These are phyloP conservation scores for Andricus grossulariae DNA, from an alignment of 1,140 invertebrate genomes.

Conservation along the genomic window DNA sequence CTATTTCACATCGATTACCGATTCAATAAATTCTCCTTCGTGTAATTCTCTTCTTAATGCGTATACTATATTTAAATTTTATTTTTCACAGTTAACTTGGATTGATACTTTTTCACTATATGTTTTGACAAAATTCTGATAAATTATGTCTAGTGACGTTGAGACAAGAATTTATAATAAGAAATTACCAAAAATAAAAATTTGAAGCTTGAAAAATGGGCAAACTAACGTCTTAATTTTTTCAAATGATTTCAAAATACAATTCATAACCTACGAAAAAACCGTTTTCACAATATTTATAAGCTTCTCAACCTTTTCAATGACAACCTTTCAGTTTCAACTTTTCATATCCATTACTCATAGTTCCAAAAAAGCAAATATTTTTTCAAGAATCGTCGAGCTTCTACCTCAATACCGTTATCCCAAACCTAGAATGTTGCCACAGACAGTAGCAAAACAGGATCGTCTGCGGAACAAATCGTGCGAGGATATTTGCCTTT, in stretches of 20 bases:
- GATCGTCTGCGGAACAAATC: constrained; percentile 40
- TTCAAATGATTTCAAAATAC: too few species aligned
- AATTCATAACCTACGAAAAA: too few species aligned
- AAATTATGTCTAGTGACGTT: too few species aligned
- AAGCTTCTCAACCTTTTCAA: neutral
- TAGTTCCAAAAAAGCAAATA: constrained; percentile 9
- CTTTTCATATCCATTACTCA: neutral
- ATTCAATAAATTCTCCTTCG: constrained; percentile 10
- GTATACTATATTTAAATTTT: neutral
- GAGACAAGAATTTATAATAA: too few species aligned
- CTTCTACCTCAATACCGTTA: neutral
- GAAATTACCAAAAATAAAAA: too few species aligned
- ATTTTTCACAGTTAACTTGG: neutral
- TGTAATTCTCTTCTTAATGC: constrained; percentile 20
- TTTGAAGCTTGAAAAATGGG: too few species aligned
- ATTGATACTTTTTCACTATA: too few species aligned
- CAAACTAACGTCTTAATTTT: too few species aligned
- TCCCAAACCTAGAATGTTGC: neutral
- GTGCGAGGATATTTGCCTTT: constrained; percentile 18
- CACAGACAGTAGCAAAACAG: constrained; percentile 34
- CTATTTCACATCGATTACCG: constrained; percentile 26
- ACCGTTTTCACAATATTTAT: neutral
- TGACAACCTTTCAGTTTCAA: neutral
- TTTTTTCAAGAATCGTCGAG: neutral
- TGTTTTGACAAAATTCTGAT: too few species aligned